A percentile compares a stretch with the other conserved stretches of the same genome.
These are phyloP conservation scores for Holcopasites calliopsidis DNA, from an alignment of 1,140 invertebrate genomes.

Conservation along the genomic window DNA sequence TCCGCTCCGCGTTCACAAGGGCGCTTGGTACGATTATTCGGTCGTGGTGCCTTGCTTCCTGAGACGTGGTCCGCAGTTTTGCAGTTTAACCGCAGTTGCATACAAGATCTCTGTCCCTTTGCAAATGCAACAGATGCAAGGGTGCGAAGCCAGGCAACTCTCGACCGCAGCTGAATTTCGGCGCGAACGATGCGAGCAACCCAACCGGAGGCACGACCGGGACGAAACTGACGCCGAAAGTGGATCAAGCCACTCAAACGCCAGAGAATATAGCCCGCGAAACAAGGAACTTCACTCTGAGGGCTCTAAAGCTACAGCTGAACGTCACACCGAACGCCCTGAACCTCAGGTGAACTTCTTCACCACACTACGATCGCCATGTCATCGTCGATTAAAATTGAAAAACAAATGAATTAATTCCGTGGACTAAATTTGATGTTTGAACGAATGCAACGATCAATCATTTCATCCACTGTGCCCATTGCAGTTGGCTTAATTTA, in stretches of 20 bases:
- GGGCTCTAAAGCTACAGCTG: conserved; percentile 84
- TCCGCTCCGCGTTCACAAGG: too few relatives aligned
- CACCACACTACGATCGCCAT: background rate
- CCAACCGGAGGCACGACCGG: conserved; percentile 60
- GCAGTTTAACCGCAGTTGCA: conserved; percentile 22
- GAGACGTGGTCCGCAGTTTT: background rate
- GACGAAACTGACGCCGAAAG: conserved; percentile 72
- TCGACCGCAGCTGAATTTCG: conserved; percentile 81
- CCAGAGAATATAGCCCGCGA: conserved; percentile 85
- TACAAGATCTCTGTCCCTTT: background rate
- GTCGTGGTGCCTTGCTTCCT: too few relatives aligned
- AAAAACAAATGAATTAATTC: too few relatives aligned
- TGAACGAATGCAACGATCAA: too few relatives aligned
- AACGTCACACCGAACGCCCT: conserved; percentile 82
- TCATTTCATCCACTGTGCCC: too few relatives aligned
- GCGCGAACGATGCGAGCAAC: conserved; percentile 77
- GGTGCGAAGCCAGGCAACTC: conserved; percentile 77
- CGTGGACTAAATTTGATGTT: too few relatives aligned
- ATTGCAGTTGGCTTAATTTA: too few relatives aligned
- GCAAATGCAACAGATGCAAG: conserved; percentile 45
- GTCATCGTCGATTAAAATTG: too few relatives aligned
- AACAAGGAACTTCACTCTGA: conserved; percentile 83
- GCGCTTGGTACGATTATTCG: too few relatives aligned
- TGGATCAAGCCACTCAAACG: conserved; percentile 85
- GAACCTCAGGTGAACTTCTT: conserved; percentile 6